Percentiles rank a stretch among this genome's conserved stretches.
Evolutionary conservation across 2,113 vertebrate species (phyloP).

Genomic region (Pavo muticus): DNA sequence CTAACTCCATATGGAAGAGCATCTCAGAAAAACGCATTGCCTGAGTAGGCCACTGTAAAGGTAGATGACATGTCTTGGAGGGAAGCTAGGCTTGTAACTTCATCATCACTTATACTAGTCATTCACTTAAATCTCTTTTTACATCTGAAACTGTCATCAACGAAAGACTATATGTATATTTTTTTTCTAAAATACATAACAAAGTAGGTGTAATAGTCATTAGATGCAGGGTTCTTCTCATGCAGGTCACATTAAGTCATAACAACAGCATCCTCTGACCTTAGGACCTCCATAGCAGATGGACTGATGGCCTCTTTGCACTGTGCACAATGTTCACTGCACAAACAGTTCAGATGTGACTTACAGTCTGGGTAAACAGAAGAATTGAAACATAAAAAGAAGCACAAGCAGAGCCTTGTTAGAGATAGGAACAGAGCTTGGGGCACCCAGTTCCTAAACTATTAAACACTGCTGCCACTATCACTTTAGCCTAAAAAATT

Average conservation of each 20-base stretch:
- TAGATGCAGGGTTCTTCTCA: background rate
- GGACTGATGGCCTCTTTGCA: background rate
- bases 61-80: fast-evolving
- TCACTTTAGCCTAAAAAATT: background rate
- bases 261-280: background rate
- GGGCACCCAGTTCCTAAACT: background rate
- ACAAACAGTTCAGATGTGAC: background rate
- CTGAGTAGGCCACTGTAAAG: background rate
- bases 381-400: background rate
- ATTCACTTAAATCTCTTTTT: background rate
- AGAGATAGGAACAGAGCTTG: background rate
- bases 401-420: background rate
- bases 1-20: background rate
- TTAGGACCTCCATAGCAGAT: background rate
- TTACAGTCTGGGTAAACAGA: background rate
- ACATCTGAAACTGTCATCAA: background rate
- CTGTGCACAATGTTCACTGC: background rate
- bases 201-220: background rate
- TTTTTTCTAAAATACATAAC: background rate
- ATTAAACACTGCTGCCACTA: background rate
- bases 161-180: background rate
- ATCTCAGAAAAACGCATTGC: background rate
- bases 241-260: background rate
- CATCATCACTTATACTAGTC: background rate
- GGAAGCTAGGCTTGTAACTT: background rate